Percentiles rank a stretch among this genome's conserved stretches.
These are phyloP conservation scores for Alaudala cheleensis DNA, from an alignment of 2,113 vertebrate genomes.

Conservation along the genomic window DNA sequence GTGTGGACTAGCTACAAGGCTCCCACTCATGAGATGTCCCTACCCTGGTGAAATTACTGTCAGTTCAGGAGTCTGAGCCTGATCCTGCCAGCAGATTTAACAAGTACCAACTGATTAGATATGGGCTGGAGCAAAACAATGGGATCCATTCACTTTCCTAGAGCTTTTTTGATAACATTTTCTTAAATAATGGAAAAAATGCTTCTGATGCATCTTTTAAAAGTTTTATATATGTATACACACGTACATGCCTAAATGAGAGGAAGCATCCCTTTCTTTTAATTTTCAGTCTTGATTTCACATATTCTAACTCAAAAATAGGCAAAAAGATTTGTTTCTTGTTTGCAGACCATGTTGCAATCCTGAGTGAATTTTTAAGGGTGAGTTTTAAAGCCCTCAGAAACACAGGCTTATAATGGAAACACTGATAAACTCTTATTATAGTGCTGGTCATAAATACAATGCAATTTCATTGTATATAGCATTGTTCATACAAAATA, in stretches of 20 bases:
- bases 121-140: neutral
- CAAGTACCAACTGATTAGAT: neutral
- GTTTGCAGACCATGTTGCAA: neutral
- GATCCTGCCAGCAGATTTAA: neutral
- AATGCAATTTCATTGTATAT: constrained; percentile 55
- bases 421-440: constrained; percentile 32
- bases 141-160: neutral
- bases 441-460: constrained; percentile 50
- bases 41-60: neutral
- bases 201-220: neutral
- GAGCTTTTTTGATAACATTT: neutral
- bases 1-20: neutral
- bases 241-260: neutral
- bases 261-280: neutral
- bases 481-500: constrained; percentile 40
- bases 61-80: neutral
- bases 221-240: neutral
- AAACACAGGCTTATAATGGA: constrained; percentile 39
- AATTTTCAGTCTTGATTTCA: neutral
- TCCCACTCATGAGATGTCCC: neutral
- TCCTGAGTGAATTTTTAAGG: constrained; percentile 35
- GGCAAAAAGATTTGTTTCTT: neutral
- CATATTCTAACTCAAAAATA: constrained; percentile 27
- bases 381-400: constrained; percentile 49
- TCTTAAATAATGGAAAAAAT: neutral